Evolutionary conservation across 2,113 vertebrate genomes (phyloP).

Genomic region (sheep (Ovis aries)): ARS-UI_Ramb_v3.0 NC_056066.1:40623001-40623500

Average conservation of each 20-base stretch:
- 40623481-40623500: constrained; percentile 80
- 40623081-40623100: not conserved
- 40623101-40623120: not conserved
- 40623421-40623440: constrained; percentile 79
- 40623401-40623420: constrained; percentile 82
- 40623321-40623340: constrained; percentile 66
- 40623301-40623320: constrained; percentile 54
- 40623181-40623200: constrained; percentile 11
- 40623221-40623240: not conserved
- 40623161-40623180: constrained; percentile 31
- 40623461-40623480: constrained; percentile 81
- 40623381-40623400: constrained; percentile 80
- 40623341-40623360: constrained; percentile 78
- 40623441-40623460: constrained; percentile 80
- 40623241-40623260: not conserved
- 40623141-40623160: not conserved
- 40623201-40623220: not conserved
- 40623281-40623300: constrained; percentile 49
- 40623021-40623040: not conserved
- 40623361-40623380: constrained; percentile 83
- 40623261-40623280: constrained; percentile 64
- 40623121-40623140: not conserved
- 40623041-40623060: not conserved
- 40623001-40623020: not conserved
- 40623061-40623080: not conserved